phyloP scores from a whole-genome alignment of 2,888 invertebrate genomes.

The Chaetoderma sp. region DNA sequence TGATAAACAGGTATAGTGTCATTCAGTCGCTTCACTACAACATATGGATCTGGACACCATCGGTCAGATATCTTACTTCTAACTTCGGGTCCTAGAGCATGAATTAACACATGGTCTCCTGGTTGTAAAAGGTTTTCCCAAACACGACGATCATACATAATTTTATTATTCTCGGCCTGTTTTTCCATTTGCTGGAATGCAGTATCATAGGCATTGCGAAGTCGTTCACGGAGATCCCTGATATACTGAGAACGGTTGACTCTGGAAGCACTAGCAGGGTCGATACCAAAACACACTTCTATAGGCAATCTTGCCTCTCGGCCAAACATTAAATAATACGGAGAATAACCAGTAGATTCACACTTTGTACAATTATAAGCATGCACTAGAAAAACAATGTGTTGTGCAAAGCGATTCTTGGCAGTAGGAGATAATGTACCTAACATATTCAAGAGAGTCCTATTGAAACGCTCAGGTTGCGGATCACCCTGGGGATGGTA shows the following conservation, averaged over 20 bases:
- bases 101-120: constrained; percentile 26
- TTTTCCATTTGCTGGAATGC: not conserved
- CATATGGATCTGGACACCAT: constrained; percentile 16
- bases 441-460: constrained; percentile 25
- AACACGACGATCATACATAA: constrained; percentile 13
- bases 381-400: constrained; percentile 16
- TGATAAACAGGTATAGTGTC: constrained; percentile 4
- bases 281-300: constrained; percentile 6
- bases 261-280: not conserved
- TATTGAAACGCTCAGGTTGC: constrained; percentile 25
- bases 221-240: not conserved
- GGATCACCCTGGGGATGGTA: constrained; percentile 27
- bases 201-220: not conserved
- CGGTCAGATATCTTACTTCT: constrained; percentile 25
- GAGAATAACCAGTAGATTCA: constrained; percentile 26
- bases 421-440: constrained; percentile 22
- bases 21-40: constrained; percentile 14
- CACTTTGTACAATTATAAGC: constrained; percentile 27
- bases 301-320: constrained; percentile 15
- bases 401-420: constrained; percentile 21
- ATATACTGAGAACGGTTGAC: not conserved
- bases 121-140: not conserved
- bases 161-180: constrained; percentile 1
- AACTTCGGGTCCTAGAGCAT: constrained; percentile 18
- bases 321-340: constrained; percentile 28